Evolutionary conservation across 2,888 invertebrate species (phyloP), one percentile per base, ranked within the genome.

Genomic region (Lamellibrachia columna): DNA sequence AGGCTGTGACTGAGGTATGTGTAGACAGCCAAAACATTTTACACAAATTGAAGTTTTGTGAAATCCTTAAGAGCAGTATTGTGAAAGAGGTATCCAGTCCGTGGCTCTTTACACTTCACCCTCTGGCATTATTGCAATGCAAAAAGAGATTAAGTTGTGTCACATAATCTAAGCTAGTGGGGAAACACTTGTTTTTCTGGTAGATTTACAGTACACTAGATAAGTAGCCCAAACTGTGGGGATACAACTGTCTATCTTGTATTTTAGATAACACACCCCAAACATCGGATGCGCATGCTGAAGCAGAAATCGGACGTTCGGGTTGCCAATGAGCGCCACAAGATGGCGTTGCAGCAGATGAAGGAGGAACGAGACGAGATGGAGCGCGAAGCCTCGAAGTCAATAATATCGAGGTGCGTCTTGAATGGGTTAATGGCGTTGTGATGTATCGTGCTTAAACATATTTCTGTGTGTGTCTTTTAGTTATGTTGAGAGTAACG

Each of bases 371-470:
- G 95, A 53, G 94, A 94, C 3, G 92, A 94, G 92, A 94, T 94
- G 92, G 94, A 95, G 11, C 93, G 94, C 90, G 94, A 95, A 52
- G 94, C 95, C n/a, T 95, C 94, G 28, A 95, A 95, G 93, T 94
- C 94, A 53, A 94, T 95, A 8, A 93, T 95, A 53, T 94, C 95
- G 52, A 95, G 95, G 95, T 96, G 94, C 92, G 7, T 60, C 1
- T 52, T 7, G 7, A 22, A 55, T 90, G n/a, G 15, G 3, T 55
- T 9, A 55, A 55, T 55, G 55, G 55, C 9, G 55, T 55, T 9
- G 3, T 55, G 55, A 3, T 55, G 55, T 55, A 3, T 90, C 15
- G 28, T 90, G 90, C 28, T 90, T 8, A 90, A 52, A 90, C 90
- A 90, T 7, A 52, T 3, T 91, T 92, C 90, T 60, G 15, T 92